Conservation (phyloP, 2,888 invertebrate species). For the Nephrotoma appendiculata region DNA sequence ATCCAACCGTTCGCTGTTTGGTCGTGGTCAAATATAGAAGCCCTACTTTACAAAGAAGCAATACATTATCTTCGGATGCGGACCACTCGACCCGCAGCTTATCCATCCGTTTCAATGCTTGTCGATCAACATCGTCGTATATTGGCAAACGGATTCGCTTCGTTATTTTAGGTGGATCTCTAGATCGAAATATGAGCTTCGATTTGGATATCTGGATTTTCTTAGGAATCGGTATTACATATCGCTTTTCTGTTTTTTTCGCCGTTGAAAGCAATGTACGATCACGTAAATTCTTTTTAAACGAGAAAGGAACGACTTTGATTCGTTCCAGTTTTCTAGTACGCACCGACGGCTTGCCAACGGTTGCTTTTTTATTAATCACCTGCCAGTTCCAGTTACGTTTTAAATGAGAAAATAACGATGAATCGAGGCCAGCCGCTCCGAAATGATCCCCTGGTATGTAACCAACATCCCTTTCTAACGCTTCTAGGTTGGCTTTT, state of each 20-base stretch:
- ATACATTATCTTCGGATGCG: slow-evolving; percentile 48
- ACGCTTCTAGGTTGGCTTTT: slow-evolving; percentile 33
- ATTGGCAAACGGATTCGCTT: slow-evolving; percentile 13
- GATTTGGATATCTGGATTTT: neutral
- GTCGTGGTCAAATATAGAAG: slow-evolving; percentile 29
- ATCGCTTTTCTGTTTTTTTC: neutral
- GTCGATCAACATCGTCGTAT: slow-evolving; percentile 48
- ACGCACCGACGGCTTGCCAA: neutral
- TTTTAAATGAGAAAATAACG: slow-evolving; percentile 47
- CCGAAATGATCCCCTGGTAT: slow-evolving; percentile 59
- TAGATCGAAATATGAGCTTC: neutral
- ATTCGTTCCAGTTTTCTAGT: slow-evolving; percentile 9
- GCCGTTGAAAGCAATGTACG: neutral
- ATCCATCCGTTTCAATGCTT: slow-evolving; percentile 45
- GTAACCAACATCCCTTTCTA: slow-evolving; percentile 37
- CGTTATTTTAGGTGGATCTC: neutral
- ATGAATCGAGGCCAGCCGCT: slow-evolving; percentile 58
- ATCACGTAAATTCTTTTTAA: neutral
- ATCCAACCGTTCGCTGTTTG: slow-evolving; percentile 29
- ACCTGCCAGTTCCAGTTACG: slow-evolving; percentile 46
- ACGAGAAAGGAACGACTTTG: slow-evolving; percentile 1
- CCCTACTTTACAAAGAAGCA: slow-evolving; percentile 52
- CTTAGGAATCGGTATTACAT: neutral
- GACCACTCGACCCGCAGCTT: slow-evolving; percentile 48
- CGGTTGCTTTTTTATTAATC: slow-evolving; percentile 1